Base-by-base conservation (phyloP, 2,888 invertebrate genomes). In the Campopleginae sp. region DNA sequence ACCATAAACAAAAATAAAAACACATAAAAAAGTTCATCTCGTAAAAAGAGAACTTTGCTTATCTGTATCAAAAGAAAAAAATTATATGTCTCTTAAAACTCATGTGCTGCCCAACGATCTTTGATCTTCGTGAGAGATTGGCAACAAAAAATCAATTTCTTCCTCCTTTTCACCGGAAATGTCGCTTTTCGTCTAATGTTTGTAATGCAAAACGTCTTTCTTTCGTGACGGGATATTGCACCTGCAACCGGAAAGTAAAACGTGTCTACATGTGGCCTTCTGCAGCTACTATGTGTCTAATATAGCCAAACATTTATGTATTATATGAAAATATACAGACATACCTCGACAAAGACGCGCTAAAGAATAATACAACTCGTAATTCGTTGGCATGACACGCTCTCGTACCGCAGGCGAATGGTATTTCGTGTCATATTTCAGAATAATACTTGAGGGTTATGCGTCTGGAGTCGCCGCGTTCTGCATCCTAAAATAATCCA, bases 401-500 rank as follows among this genome's bases (percentile, higher is more conserved):
- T 54, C 46, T 75, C 80, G 84, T 89, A 90, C 88, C 87, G 87
- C 88, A 89, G 88, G 87, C 89, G 88, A 90, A 90, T 90, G 88
- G 89, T 88, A 90, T 91, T 90, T 89, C 89, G 90, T 89, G 88
- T 90, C 90, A 89, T 90, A 90, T 91, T 90, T 91, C 90, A 90
- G 89, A 89, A 90, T 90, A 89, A 91, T 90, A 89, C 88, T 88
- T 85, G 86, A 80, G 85, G 88, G 88, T 89, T 88, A 88, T 89
- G 88, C 87, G 87, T 89, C 88, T 80, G 86, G 79, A 83, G 76
- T 83, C 54, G 81, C 85, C 68, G 86, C 85, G 65, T 46, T 76
- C 81, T 88, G 89, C 88, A 89, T 89, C 87, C 89, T 86, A 86
- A 89, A 89, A 63, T 63, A 75, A 61, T 71, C 78, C 82, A 70